phyloP scores from a whole-genome alignment of 2,797 vertebrate species.

The Gephyroberyx darwinii region DNA sequence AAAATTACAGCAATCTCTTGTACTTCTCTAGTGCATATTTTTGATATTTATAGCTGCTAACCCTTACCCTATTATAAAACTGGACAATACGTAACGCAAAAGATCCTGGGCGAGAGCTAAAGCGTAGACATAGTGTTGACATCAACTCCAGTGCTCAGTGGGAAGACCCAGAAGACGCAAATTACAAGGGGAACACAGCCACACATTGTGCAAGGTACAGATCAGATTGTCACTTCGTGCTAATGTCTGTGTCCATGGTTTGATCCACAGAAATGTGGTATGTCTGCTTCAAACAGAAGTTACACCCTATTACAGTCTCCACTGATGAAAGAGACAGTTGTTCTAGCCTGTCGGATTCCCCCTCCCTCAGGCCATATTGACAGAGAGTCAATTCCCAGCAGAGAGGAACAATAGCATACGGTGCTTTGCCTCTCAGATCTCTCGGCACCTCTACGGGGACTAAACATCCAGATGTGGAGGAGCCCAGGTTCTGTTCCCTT shows the following conservation, averaged over 20 bases:
- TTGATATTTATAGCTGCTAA: too few species aligned
- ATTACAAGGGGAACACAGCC: neutral
- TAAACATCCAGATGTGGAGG: slow-evolving; percentile 20
- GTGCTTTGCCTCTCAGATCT: slow-evolving; percentile 17
- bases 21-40: too few species aligned
- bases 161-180: too few species aligned
- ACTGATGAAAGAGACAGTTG: slow-evolving; percentile 32
- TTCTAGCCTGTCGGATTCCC: slow-evolving; percentile 23
- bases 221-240: neutral
- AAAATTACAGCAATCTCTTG: too few species aligned
- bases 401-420: slow-evolving; percentile 23
- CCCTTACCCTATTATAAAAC: too few species aligned
- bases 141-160: too few species aligned
- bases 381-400: slow-evolving; percentile 24
- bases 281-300: slow-evolving; percentile 17
- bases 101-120: too few species aligned
- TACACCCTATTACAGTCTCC: slow-evolving; percentile 9
- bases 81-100: too few species aligned
- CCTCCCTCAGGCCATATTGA: slow-evolving; percentile 26
- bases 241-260: neutral
- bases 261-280: slow-evolving; percentile 1
- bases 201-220: neutral
- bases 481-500: slow-evolving; percentile 8
- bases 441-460: slow-evolving; percentile 17
- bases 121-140: too few species aligned